Evolutionary conservation across 2,888 invertebrate species (phyloP).

Genomic region (Anoncus sp.): DNA sequence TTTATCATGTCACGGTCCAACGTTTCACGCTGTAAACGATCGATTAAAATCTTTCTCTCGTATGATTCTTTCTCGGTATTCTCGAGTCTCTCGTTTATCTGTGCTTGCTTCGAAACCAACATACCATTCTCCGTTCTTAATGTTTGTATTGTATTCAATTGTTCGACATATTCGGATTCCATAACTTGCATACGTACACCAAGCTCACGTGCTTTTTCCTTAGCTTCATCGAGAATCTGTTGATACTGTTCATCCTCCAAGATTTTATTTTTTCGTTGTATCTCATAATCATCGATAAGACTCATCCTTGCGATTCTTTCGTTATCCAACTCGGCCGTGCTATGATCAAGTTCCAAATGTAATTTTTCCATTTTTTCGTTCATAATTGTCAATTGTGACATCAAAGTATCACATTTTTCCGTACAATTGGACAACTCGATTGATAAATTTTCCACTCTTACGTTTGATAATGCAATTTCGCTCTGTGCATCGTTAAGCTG

Average conservation of each 20-base stretch:
- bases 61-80: conserved; percentile 77
- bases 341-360: conserved; percentile 37
- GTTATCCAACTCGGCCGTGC: conserved; percentile 20
- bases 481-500: conserved; percentile 61
- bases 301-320: conserved; percentile 63
- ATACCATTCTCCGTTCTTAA: conserved; percentile 77
- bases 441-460: conserved; percentile 63
- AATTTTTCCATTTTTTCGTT: conserved; percentile 68
- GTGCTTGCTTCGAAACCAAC: conserved; percentile 77
- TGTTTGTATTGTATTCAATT: conserved; percentile 76
- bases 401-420: conserved; percentile 65
- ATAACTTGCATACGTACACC: conserved; percentile 81
- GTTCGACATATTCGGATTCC: conserved; percentile 78
- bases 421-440: conserved; percentile 64
- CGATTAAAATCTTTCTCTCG: conserved; percentile 73
- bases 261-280: neutral
- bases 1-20: conserved; percentile 57
- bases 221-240: conserved; percentile 75
- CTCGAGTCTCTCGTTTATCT: conserved; percentile 82
- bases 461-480: conserved; percentile 57
- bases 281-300: conserved; percentile 65
- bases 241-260: conserved; percentile 61
- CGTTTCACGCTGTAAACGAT: conserved; percentile 70
- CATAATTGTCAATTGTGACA: conserved; percentile 68
- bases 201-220: conserved; percentile 79